Evolutionary conservation across 2,888 invertebrate genomes (phyloP).

Genomic region (Aspidiotus destructor): DNA sequence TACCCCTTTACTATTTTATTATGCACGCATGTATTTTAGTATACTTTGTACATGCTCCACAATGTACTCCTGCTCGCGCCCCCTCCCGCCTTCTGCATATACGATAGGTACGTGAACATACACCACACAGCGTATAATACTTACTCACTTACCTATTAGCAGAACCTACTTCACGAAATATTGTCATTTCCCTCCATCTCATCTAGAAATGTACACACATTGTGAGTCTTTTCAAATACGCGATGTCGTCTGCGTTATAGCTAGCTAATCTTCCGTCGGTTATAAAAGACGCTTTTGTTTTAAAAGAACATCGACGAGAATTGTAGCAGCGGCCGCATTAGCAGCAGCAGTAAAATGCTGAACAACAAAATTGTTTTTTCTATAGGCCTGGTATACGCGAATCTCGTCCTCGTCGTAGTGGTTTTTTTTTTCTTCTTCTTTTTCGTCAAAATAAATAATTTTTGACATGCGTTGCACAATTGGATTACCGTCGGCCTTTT

Average conservation of each 20-base stretch:
- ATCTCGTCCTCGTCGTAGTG: too few species aligned
- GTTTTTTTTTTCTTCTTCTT: neutral
- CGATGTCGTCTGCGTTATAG: slow-evolving; percentile 20
- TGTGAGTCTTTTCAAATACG: slow-evolving; percentile 25
- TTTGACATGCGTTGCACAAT: slow-evolving; percentile 25
- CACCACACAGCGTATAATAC: neutral
- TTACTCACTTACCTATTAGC: slow-evolving; percentile 15
- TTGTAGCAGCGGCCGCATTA: too few species aligned
- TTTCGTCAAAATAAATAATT: slow-evolving; percentile 22
- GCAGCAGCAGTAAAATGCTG: slow-evolving; percentile 22
- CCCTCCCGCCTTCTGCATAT: neutral
- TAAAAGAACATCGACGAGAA: neutral
- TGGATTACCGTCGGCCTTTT: slow-evolving; percentile 20
- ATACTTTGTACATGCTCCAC: slow-evolving; percentile 1
- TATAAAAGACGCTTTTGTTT: slow-evolving; percentile 26
- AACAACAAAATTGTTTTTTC: slow-evolving; percentile 25
- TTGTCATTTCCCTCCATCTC: slow-evolving; percentile 32
- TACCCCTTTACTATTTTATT: slow-evolving; percentile 25
- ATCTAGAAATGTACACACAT: slow-evolving; percentile 31
- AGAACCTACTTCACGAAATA: slow-evolving; percentile 25
- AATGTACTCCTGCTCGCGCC: slow-evolving; percentile 1
- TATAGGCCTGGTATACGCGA: slow-evolving; percentile 7
- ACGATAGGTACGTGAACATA: neutral
- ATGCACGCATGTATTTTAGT: slow-evolving; percentile 17
- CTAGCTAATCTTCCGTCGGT: slow-evolving; percentile 30